A percentile compares a stretch with the other conserved stretches of the same genome.
Conservation (phyloP, 2,113 vertebrate genomes). For the Heterochromis multidens region DNA sequence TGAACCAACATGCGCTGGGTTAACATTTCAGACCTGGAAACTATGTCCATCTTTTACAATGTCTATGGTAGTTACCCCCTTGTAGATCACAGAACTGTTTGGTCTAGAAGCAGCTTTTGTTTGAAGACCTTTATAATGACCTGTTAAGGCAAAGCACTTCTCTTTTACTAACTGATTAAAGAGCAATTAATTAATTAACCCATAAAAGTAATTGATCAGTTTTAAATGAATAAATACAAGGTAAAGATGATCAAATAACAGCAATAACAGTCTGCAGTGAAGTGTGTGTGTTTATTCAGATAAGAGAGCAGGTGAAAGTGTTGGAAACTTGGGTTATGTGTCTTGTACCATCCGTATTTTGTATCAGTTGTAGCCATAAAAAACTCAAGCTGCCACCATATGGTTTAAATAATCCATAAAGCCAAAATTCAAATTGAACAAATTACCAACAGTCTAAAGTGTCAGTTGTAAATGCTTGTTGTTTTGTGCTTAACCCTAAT, state of each 20-base stretch:
- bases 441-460: neutral
- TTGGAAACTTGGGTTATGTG: neutral
- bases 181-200: neutral
- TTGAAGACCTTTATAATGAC: rapidly evolving
- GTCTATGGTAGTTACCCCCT: neutral
- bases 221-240: too few relatives aligned
- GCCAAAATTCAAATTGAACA: neutral
- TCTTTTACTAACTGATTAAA: neutral
- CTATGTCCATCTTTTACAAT: too few relatives aligned
- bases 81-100: neutral
- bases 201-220: neutral
- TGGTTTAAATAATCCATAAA: neutral
- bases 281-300: neutral
- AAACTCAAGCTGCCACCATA: neutral
- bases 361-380: neutral
- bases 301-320: neutral
- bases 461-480: neutral
- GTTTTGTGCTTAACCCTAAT: neutral
- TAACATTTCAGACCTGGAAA: too few relatives aligned
- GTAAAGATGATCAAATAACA: too few relatives aligned
- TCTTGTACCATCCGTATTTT: too few relatives aligned
- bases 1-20: too few relatives aligned
- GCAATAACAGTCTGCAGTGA: too few relatives aligned
- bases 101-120: neutral
- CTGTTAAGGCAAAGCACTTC: neutral